Conservation (phyloP, 2,888 invertebrate genomes). For the Dendrolimus houi region DNA sequence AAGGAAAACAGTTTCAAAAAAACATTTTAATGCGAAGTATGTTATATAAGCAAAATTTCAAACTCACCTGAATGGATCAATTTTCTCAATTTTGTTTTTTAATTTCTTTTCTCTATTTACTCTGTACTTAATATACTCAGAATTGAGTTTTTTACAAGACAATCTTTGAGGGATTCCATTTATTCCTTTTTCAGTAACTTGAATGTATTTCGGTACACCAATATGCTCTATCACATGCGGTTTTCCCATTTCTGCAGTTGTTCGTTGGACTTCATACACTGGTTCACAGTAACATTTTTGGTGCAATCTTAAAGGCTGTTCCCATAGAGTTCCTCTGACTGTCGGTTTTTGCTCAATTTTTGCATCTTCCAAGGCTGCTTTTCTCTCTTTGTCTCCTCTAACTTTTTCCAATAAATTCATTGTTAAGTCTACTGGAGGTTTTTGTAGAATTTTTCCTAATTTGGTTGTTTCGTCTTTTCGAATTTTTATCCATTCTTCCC, state of each 20-base stretch:
- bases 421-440: slow-evolving; percentile 43
- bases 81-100: slow-evolving; percentile 33
- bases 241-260: slow-evolving; percentile 41
- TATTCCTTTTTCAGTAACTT: slow-evolving; percentile 45
- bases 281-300: slow-evolving; percentile 44
- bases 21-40: neutral
- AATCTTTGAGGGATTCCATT: slow-evolving; percentile 30
- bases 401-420: slow-evolving; percentile 50
- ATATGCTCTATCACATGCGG: slow-evolving; percentile 48
- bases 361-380: slow-evolving; percentile 47
- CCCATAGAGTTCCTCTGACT: slow-evolving; percentile 42
- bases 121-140: slow-evolving; percentile 39
- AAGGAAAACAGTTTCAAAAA: neutral
- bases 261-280: slow-evolving; percentile 49
- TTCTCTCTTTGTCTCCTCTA: slow-evolving; percentile 49
- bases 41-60: neutral
- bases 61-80: slow-evolving; percentile 50
- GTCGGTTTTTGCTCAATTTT: slow-evolving; percentile 36
- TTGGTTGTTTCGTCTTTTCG: slow-evolving; percentile 42
- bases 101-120: slow-evolving; percentile 38
- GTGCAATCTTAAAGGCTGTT: slow-evolving; percentile 40
- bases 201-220: slow-evolving; percentile 44
- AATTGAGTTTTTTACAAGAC: slow-evolving; percentile 27
- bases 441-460: slow-evolving; percentile 28
- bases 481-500: slow-evolving; percentile 62